A percentile compares a stretch with the other conserved stretches of the same genome.
Evolutionary conservation across 2,797 vertebrate genomes (phyloP).

Genomic region (Karalla daura): DNA sequence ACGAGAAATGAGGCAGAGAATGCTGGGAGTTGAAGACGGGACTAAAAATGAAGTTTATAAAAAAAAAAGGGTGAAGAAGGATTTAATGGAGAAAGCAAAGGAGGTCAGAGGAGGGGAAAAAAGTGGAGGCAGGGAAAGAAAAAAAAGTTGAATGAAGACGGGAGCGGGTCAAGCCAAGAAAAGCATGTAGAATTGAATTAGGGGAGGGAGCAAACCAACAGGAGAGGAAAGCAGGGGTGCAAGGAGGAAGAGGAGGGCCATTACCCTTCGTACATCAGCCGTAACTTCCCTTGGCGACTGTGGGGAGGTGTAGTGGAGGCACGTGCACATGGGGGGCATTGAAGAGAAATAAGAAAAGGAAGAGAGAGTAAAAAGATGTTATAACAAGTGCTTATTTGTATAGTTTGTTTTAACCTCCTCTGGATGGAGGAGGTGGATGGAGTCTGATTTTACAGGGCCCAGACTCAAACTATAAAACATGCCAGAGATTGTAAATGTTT

Average conservation of each 20-base stretch:
- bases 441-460: neutral
- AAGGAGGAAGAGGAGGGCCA: conserved; percentile 73
- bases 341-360: conserved; percentile 40
- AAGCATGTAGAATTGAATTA: conserved; percentile 83
- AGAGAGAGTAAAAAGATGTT: conserved; percentile 42
- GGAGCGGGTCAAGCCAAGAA: conserved; percentile 69
- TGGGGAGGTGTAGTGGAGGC: neutral
- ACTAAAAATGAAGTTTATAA: conserved; percentile 11
- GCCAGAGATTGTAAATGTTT: conserved; percentile 14
- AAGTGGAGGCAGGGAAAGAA: conserved; percentile 35
- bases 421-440: conserved; percentile 47
- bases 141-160: conserved; percentile 51
- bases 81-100: conserved; percentile 49
- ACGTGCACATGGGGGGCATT: conserved; percentile 44
- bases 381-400: conserved; percentile 39
- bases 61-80: conserved; percentile 38
- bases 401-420: conserved; percentile 51
- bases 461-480: conserved; percentile 5
- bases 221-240: conserved; percentile 61
- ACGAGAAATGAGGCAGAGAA: conserved; percentile 25
- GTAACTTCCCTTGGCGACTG: conserved; percentile 64
- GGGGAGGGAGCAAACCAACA: conserved; percentile 63
- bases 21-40: conserved; percentile 39
- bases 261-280: conserved; percentile 75
- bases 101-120: conserved; percentile 36